Evolutionary conservation across 2,888 invertebrate genomes (phyloP).

Genomic region (Rhingia campestris): DNA sequence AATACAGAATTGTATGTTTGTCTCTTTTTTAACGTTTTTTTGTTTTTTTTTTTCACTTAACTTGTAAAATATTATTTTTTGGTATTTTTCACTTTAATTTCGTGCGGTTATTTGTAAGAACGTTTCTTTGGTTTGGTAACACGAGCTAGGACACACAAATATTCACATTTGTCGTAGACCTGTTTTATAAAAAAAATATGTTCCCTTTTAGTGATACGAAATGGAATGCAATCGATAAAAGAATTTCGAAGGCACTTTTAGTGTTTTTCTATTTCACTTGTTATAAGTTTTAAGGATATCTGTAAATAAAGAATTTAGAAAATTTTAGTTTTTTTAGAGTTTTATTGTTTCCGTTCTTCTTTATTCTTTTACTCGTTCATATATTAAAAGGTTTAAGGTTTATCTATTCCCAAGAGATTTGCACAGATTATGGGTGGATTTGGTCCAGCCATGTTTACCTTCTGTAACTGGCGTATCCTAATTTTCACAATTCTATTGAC

Average conservation of each 20-base stretch:
- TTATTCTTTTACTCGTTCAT: neutral
- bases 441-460: too few species aligned
- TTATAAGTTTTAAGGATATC: slow-evolving; percentile 59
- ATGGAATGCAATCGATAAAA: slow-evolving; percentile 29
- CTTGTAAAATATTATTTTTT: slow-evolving; percentile 8
- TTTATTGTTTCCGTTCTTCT: neutral
- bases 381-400: too few species aligned
- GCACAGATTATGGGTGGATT: too few species aligned
- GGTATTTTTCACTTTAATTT: slow-evolving; percentile 26
- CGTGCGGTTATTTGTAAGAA: slow-evolving; percentile 31
- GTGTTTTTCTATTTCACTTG: slow-evolving; percentile 45
- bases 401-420: too few species aligned
- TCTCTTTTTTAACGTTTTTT: slow-evolving; percentile 35
- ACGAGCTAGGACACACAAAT: slow-evolving; percentile 28
- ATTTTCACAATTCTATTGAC: too few species aligned
- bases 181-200: neutral
- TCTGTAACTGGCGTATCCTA: too few species aligned
- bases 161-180: neutral
- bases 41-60: slow-evolving; percentile 5
- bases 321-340: neutral
- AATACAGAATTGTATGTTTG: slow-evolving; percentile 66
- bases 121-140: slow-evolving; percentile 32
- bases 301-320: slow-evolving; percentile 65
- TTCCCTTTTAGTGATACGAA: slow-evolving; percentile 38
- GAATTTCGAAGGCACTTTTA: slow-evolving; percentile 30